Base-by-base conservation (phyloP, 2,888 invertebrate genomes). In the Venusia cambrica region DNA sequence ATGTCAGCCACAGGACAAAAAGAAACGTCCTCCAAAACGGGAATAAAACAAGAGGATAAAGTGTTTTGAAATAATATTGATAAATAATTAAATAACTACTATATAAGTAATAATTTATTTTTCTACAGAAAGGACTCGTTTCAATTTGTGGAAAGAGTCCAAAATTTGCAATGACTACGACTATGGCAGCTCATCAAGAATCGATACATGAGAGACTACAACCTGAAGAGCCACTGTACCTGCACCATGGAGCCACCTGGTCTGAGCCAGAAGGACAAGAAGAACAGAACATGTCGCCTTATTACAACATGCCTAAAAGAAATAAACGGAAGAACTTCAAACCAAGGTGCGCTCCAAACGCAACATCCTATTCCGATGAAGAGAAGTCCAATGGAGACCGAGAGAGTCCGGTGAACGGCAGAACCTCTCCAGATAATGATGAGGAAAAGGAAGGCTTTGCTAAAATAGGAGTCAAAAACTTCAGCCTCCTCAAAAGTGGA, bases 321-420 rank as follows among this genome's bases (percentile, higher is more conserved):
- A 93, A 93, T 83, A 93, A 93, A 57, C 81, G 94, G 51, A 94
- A 94, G 73, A 93, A 94, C 71, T 93, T 94, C 75, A 91, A 92
- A 57, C 94, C 94, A 0, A 84, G 94, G 56, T 94, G 93, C 72
- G 87, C 88, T 38, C 92, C 93, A 1, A 90, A 89, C 43, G 72
- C 87, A 8, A 76, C 83, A 1, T 66, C 78, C 1, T 87, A 83
- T 55, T 87, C 88, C 3, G 89, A 89, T 30, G 85, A 88, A 40
- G n/a, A n/a, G n/a, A n/a, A n/a, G n/a, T 84, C 84, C 0, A 78
- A 83, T n/a, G 83, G 75, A 38, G 77, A 59, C 1, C 67, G 73
- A 46, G 65, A 66, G 16, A 80, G 81, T 45, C 77, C 73, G 11
- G 48, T 83, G 18, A 87, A 87, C 24, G 84, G 84, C 14, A 75